These are phyloP conservation scores for Globia sparganii DNA, from an alignment of 2,888 invertebrate species.

Conservation along the genomic window DNA sequence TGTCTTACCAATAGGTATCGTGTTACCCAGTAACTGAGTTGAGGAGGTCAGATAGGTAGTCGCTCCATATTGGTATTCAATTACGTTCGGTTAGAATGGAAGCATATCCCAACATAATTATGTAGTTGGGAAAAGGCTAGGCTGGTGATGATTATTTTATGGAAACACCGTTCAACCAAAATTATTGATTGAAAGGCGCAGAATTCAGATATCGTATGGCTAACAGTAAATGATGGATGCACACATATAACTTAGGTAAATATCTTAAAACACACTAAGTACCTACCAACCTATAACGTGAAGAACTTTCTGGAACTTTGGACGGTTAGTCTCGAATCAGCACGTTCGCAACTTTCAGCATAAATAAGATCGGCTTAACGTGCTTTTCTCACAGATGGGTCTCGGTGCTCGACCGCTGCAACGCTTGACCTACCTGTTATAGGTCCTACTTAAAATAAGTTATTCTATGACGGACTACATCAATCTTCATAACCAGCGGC, in stretches of 20 bases:
- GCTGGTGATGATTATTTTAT: neutral
- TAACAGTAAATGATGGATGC: neutral
- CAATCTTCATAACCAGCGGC: neutral
- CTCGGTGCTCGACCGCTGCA: neutral
- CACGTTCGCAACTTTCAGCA: slow-evolving; percentile 32
- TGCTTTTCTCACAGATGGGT: slow-evolving; percentile 18
- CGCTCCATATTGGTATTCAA: neutral
- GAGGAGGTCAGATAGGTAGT: neutral
- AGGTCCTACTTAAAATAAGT: neutral
- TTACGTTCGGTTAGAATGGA: too few species aligned
- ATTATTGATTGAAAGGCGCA: neutral
- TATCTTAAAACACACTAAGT: neutral
- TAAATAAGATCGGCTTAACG: slow-evolving; percentile 12
- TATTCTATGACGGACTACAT: neutral
- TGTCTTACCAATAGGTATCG: neutral
- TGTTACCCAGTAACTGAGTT: too few species aligned
- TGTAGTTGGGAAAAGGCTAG: neutral
- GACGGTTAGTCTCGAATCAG: neutral
- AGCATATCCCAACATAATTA: neutral
- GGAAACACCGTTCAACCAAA: neutral
- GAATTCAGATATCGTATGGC: neutral
- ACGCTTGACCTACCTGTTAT: neutral
- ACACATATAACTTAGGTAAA: neutral
- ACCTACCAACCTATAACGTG: too few species aligned
- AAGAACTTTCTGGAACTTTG: slow-evolving; percentile 2